phyloP scores from a whole-genome alignment of 2,888 invertebrate genomes.

The Pristionchus fissidentatus region DNA sequence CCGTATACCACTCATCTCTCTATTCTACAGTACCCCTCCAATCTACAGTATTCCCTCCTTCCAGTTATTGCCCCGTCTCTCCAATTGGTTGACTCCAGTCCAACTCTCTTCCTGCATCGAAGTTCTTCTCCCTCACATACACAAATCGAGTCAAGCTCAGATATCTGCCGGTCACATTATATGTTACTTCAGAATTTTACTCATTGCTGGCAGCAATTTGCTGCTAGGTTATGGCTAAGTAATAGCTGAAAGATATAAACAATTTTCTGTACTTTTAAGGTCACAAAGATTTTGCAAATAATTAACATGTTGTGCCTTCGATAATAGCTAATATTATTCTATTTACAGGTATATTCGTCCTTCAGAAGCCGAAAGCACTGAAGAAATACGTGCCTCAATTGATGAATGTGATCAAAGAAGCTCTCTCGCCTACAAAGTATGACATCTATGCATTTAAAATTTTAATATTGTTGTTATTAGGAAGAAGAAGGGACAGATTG shows the following conservation, averaged over 20 bases:
- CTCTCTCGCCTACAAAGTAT: not conserved
- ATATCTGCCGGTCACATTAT: not conserved
- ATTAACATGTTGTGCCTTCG: too few species aligned
- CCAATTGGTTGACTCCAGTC: not conserved
- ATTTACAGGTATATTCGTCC: slow-evolving; percentile 26
- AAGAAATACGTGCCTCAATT: slow-evolving; percentile 10
- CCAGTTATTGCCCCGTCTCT: slow-evolving; percentile 34
- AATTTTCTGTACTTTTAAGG: too few species aligned
- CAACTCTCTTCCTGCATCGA: slow-evolving; percentile 14
- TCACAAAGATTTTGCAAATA: too few species aligned
- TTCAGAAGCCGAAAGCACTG: slow-evolving; percentile 33
- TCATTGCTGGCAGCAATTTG: too few species aligned
- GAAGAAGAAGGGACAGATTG: slow-evolving; percentile 75
- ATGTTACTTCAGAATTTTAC: too few species aligned
- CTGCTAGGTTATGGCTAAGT: too few species aligned
- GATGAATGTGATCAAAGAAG: slow-evolving; percentile 34
- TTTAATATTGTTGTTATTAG: too few species aligned
- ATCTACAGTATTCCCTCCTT: not conserved
- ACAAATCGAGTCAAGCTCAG: slow-evolving; percentile 5
- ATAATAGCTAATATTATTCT: not conserved
- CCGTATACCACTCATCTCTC: not conserved
- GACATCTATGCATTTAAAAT: not conserved
- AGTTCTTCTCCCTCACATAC: slow-evolving; percentile 3
- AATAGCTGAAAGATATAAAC: too few species aligned
- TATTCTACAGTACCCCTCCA: not conserved